Percentiles rank a stretch among this genome's conserved stretches.
Conservation (phyloP, 2,888 invertebrate genomes). For the Archips crataeganus region DNA sequence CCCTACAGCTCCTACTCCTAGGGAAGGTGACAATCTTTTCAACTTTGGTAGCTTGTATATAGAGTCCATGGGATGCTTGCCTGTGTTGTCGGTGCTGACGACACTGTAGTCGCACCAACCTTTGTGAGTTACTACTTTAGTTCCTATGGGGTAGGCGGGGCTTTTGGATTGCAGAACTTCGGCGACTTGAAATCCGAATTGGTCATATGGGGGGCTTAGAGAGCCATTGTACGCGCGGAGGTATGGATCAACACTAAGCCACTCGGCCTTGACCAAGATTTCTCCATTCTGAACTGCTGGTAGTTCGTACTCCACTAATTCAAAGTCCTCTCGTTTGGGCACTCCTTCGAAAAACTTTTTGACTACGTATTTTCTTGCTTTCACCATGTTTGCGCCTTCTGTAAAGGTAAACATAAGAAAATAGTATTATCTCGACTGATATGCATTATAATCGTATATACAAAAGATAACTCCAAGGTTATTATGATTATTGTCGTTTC, state of each 20-base stretch:
- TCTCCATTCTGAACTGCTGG: slow-evolving; percentile 86
- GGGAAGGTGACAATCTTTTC: slow-evolving; percentile 78
- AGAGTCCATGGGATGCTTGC: slow-evolving; percentile 52
- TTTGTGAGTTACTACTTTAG: slow-evolving; percentile 84
- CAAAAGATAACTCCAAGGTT: background rate
- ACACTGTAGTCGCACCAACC: slow-evolving; percentile 88
- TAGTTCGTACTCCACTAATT: slow-evolving; percentile 86
- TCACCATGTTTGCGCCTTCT: slow-evolving; percentile 43
- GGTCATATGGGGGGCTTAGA: slow-evolving; percentile 68
- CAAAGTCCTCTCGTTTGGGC: slow-evolving; percentile 85
- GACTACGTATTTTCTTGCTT: slow-evolving; percentile 22
- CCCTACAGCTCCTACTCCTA: slow-evolving; percentile 83
- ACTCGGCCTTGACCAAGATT: slow-evolving; percentile 60
- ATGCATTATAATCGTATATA: background rate
- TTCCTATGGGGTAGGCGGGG: slow-evolving; percentile 86
- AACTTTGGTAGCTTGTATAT: slow-evolving; percentile 81
- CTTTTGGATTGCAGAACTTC: slow-evolving; percentile 87
- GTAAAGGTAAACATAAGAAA: background rate
- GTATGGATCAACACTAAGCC: slow-evolving; percentile 66
- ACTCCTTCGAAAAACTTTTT: slow-evolving; percentile 65
- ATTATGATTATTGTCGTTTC: too few relatives aligned
- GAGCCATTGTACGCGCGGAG: slow-evolving; percentile 54
- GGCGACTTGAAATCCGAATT: slow-evolving; percentile 60
- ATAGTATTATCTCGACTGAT: background rate
- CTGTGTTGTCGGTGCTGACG: slow-evolving; percentile 42